These are phyloP conservation scores for Pandion haliaetus DNA, from an alignment of 2,113 vertebrate genomes.

Conservation along the genomic window DNA sequence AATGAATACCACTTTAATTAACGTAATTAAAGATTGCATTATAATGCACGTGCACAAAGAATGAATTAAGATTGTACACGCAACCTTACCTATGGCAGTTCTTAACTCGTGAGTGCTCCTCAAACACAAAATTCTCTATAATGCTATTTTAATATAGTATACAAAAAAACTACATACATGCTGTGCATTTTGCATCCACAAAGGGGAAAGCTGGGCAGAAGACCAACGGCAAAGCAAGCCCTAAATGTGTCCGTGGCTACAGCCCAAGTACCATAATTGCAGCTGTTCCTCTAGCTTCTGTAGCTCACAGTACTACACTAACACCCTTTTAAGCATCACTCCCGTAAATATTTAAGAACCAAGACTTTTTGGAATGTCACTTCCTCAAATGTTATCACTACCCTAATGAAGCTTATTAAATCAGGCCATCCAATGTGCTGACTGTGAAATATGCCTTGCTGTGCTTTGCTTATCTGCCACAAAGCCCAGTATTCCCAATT, in stretches of 20 bases:
- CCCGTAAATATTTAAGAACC: neutral
- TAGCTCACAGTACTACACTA: neutral
- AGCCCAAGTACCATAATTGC: neutral
- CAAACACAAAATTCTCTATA: neutral
- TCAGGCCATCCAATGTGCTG: neutral
- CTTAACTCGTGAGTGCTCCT: neutral
- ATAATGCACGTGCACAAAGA: neutral
- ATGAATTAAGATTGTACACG: neutral
- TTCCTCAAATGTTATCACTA: neutral
- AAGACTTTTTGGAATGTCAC: neutral
- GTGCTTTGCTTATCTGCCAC: neutral
- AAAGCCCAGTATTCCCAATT: neutral
- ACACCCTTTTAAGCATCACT: neutral
- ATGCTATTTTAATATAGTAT: neutral
- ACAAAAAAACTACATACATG: neutral
- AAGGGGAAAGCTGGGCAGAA: neutral
- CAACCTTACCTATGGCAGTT: neutral
- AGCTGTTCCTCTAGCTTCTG: neutral
- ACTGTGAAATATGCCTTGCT: neutral
- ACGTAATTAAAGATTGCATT: neutral
- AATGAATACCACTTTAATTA: conserved; percentile 12
- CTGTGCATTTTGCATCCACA: neutral
- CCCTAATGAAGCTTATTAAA: neutral
- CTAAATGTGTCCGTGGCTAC: neutral
- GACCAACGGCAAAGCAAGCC: neutral